Evolutionary conservation across 2,888 invertebrate genomes (phyloP).

Genomic region (Neuroscelio doddi): DNA sequence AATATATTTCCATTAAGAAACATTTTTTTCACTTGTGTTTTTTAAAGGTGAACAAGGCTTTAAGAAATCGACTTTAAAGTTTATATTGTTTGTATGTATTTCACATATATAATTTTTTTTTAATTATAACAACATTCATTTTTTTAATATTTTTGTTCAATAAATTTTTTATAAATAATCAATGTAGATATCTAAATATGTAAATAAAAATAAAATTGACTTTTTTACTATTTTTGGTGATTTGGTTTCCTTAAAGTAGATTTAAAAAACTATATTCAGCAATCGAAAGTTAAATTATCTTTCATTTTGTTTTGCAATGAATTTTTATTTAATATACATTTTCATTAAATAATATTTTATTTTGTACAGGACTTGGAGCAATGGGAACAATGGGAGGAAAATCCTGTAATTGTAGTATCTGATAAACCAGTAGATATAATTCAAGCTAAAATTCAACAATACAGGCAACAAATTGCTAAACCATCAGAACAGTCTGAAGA

Average conservation of each 20-base stretch:
- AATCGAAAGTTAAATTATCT: no score
- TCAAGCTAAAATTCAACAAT: constrained; percentile 79
- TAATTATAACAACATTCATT: neutral
- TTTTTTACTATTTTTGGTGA: no score
- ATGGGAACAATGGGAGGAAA: constrained; percentile 79
- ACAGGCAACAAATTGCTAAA: constrained; percentile 74
- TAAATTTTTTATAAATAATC: no score
- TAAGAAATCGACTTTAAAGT: no score
- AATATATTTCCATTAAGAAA: no score
- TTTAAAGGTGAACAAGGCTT: neutral
- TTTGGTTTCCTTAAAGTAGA: no score
- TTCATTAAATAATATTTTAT: no score
- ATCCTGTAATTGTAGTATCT: constrained; percentile 68
- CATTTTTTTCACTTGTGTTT: neutral
- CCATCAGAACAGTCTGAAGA: constrained; percentile 68
- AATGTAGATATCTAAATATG: no score
- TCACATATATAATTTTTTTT: no score
- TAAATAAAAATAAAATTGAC: no score
- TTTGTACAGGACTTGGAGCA: constrained; percentile 66
- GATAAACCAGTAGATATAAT: constrained; percentile 72
- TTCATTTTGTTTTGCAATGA: constrained; percentile 1
- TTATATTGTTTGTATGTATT: no score
- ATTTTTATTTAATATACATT: no score
- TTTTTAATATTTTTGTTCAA: constrained; percentile 4
- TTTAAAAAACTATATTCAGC: neutral